phyloP scores from a whole-genome alignment of 2,797 vertebrate species.

The Girardinus metallicus region DNA sequence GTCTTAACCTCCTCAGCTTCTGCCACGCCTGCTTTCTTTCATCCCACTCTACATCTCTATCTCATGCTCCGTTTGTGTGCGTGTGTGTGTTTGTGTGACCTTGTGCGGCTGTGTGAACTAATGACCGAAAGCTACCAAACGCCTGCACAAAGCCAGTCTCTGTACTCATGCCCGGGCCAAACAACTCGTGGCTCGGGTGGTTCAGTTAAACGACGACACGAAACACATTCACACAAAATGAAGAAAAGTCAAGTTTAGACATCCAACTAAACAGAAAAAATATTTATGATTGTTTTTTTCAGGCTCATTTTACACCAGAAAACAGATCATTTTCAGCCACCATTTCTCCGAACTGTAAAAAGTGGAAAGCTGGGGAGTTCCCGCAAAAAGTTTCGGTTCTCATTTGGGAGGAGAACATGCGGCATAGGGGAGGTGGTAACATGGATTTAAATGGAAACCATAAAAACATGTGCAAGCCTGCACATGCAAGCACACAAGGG shows the following conservation, averaged over 20 bases:
- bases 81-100: conserved; percentile 30
- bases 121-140: conserved; percentile 64
- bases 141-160: conserved; percentile 70
- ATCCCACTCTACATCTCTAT: conserved; percentile 32
- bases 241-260: neutral
- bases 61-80: conserved; percentile 3
- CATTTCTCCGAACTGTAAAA: neutral
- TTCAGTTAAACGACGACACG: conserved; percentile 60
- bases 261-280: neutral
- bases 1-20: conserved; percentile 24
- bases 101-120: conserved; percentile 70
- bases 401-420: conserved; percentile 21
- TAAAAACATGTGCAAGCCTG: conserved; percentile 3
- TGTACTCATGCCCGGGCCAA: conserved; percentile 63
- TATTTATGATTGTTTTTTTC: neutral
- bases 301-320: neutral
- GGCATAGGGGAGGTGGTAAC: conserved; percentile 21
- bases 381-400: conserved; percentile 28
- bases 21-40: conserved; percentile 44
- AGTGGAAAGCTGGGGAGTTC: conserved; percentile 8
- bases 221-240: conserved; percentile 2
- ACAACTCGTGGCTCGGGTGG: conserved; percentile 65
- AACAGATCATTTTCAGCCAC: neutral
- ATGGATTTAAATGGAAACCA: conserved; percentile 42
- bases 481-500: conserved; percentile 26